Percentiles rank a stretch among this genome's conserved stretches.
phyloP scores from a whole-genome alignment of 2,113 vertebrate genomes.

The Ploceus nigricollis region DNA sequence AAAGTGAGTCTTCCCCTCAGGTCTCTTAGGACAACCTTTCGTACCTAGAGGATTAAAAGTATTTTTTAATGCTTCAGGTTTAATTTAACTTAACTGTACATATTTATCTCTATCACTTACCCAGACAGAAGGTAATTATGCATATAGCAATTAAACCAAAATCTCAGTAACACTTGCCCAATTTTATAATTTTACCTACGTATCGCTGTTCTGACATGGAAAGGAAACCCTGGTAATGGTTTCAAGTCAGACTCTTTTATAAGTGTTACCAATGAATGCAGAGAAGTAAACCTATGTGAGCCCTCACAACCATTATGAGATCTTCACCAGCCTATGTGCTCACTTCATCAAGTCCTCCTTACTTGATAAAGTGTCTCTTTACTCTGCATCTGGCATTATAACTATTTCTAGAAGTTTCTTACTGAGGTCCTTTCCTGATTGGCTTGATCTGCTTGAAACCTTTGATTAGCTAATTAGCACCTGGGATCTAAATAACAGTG shows the following conservation, averaged over 20 bases:
- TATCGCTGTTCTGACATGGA: neutral
- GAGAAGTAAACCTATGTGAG: neutral
- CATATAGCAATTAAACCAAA: neutral
- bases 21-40: neutral
- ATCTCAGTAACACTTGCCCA: neutral
- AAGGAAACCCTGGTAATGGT: neutral
- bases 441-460: neutral
- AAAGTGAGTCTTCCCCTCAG: neutral
- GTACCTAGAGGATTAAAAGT: neutral
- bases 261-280: neutral
- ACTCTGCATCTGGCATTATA: neutral
- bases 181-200: neutral
- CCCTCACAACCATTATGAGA: neutral
- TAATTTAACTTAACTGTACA: neutral
- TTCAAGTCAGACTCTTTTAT: neutral
- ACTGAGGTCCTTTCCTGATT: neutral
- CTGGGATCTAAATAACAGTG: neutral
- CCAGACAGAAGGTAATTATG: neutral
- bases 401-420: neutral
- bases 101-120: neutral
- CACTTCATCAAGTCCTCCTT: neutral
- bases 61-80: neutral
- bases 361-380: neutral
- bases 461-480: slow-evolving; percentile 3
- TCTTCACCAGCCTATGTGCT: neutral